A percentile compares a stretch with the other conserved stretches of the same genome.
Evolutionary conservation across 2,113 vertebrate species (phyloP).

Genomic region (Macquaria australasica): DNA sequence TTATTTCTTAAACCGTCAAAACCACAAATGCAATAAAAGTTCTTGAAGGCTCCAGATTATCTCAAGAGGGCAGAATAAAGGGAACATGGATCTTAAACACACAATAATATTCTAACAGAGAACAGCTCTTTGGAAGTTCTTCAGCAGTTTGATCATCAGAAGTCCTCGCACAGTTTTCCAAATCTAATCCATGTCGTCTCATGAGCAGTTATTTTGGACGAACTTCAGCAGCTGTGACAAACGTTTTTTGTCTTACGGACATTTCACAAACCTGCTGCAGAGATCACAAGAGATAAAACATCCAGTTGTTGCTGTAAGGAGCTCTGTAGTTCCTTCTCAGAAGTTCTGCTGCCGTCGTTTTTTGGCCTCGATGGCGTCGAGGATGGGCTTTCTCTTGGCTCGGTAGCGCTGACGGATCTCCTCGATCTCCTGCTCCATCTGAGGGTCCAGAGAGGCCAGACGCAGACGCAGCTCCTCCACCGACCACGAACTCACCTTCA

Average conservation of each 20-base stretch:
- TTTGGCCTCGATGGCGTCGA: constrained; percentile 95
- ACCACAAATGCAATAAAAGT: constrained; percentile 3
- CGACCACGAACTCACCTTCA: constrained; percentile 90
- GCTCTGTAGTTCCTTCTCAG: constrained; percentile 73
- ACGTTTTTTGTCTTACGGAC: not conserved
- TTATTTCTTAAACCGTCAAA: not conserved
- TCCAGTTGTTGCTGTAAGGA: not conserved
- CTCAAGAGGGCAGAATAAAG: not conserved
- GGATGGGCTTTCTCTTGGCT: constrained; percentile 93
- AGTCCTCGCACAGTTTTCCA: not conserved
- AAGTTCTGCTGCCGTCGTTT: constrained; percentile 93
- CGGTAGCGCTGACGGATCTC: constrained; percentile 96
- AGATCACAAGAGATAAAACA: not conserved
- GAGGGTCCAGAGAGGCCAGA: constrained; percentile 91
- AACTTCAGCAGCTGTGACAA: not conserved
- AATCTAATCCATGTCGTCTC: not conserved
- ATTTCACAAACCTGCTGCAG: not conserved
- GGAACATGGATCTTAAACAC: not conserved
- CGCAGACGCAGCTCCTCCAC: constrained; percentile 91
- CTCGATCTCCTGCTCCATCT: constrained; percentile 98
- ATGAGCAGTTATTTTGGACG: not conserved
- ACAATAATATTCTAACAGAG: not conserved
- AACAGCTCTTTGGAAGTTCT: constrained; percentile 18
- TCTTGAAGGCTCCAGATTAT: not conserved
- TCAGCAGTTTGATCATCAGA: constrained; percentile 9